A percentile compares a stretch with the other conserved stretches of the same genome.
These are phyloP conservation scores for Phengaris alcon DNA, from an alignment of 2,888 invertebrate genomes.

Conservation along the genomic window DNA sequence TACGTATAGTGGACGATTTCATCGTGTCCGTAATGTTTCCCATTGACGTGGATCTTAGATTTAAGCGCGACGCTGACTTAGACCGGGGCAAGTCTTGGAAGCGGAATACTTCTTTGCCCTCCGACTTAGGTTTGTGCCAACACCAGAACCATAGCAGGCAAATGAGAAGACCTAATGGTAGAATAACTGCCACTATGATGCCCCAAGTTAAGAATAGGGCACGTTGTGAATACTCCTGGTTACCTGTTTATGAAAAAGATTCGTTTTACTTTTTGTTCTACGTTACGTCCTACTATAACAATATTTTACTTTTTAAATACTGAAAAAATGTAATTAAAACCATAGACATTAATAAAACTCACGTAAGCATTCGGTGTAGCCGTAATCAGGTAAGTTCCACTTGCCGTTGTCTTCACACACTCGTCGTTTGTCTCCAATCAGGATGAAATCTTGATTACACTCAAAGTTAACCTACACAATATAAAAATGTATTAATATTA, in stretches of 20 bases:
- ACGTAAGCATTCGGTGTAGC: slow-evolving; percentile 94
- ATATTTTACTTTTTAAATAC: no score
- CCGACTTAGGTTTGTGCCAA: slow-evolving; percentile 78
- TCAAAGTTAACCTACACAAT: slow-evolving; percentile 86
- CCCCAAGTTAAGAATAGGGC: slow-evolving; percentile 86
- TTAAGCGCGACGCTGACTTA: slow-evolving; percentile 79
- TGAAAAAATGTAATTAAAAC: no score
- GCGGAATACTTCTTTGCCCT: slow-evolving; percentile 79
- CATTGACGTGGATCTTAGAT: slow-evolving; percentile 75
- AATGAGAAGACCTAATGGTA: slow-evolving; percentile 82
- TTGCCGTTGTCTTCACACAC: slow-evolving; percentile 88
- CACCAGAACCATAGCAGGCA: slow-evolving; percentile 83
- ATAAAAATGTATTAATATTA: slow-evolving; percentile 21
- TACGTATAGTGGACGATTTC: slow-evolving; percentile 66
- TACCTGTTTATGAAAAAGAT: slow-evolving; percentile 70
- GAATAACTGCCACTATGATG: slow-evolving; percentile 84
- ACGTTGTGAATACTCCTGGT: slow-evolving; percentile 84
- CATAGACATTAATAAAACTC: slow-evolving; percentile 70
- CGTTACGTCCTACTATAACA: not conserved
- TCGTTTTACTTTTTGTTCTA: slow-evolving; percentile 9
- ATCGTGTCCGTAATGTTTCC: slow-evolving; percentile 75
- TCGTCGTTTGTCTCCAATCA: slow-evolving; percentile 90
- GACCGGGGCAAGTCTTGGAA: slow-evolving; percentile 78
- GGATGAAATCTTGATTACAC: slow-evolving; percentile 92
- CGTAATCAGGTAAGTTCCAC: slow-evolving; percentile 91